Evolutionary conservation across 2,888 invertebrate species (phyloP).

Genomic region (Acholoe squamosa): DNA sequence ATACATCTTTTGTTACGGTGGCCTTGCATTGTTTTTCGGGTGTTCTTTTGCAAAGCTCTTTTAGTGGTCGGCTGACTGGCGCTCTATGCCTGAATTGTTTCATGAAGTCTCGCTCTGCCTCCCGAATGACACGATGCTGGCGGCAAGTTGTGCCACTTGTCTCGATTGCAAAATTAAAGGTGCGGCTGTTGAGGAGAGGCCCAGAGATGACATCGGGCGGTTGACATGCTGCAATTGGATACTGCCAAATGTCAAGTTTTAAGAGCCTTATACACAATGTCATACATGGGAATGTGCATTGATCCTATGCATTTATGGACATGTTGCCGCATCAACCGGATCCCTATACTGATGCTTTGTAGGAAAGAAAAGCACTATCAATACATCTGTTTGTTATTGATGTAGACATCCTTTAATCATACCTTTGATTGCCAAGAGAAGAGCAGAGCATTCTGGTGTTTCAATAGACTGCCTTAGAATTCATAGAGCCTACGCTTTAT

Average conservation of each 20-base stretch:
- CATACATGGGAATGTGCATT: too few relatives aligned
- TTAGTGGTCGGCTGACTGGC: background rate
- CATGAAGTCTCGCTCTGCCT: constrained; percentile 74
- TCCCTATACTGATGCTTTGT: too few relatives aligned
- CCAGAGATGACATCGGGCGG: constrained; percentile 63
- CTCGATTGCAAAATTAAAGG: constrained; percentile 77
- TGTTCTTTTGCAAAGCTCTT: background rate
- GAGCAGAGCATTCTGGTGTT: too few relatives aligned
- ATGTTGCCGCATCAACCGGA: too few relatives aligned
- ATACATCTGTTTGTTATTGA: too few relatives aligned
- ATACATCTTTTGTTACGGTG: background rate
- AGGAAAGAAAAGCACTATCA: too few relatives aligned
- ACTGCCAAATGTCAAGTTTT: background rate
- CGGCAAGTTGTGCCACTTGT: constrained; percentile 74
- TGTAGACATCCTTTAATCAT: too few relatives aligned
- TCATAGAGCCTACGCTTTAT: too few relatives aligned
- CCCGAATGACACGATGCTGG: constrained; percentile 73
- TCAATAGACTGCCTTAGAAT: too few relatives aligned
- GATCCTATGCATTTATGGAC: too few relatives aligned
- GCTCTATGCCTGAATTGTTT: constrained; percentile 12
- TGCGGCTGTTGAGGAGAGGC: constrained; percentile 75
- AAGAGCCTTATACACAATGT: background rate
- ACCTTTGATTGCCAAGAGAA: too few relatives aligned
- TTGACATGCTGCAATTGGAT: constrained; percentile 72
- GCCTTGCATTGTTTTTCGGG: background rate